Base-by-base conservation (phyloP, 2,888 invertebrate species). In the Andrena praecox region DNA sequence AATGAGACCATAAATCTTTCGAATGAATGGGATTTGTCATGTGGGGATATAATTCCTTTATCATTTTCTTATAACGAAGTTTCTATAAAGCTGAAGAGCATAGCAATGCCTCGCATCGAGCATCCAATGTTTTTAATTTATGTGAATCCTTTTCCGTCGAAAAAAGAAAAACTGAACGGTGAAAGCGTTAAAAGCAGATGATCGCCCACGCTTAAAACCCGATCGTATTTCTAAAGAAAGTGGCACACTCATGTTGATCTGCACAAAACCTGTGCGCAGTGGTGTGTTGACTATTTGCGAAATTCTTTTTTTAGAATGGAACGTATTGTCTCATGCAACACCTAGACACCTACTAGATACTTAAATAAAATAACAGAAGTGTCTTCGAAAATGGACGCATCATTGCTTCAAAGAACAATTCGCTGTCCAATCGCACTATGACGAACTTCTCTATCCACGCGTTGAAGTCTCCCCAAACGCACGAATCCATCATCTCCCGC, bases 381-480 rank as follows among this genome's bases (percentile, higher is more conserved):
- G 1, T 54, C 54, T 27, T 42, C 42, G 4, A 42, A n/a, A 54
- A 54, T 4, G 24, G 10, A 52, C 33, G 31, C 52, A 12, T 54
- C 31, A n/a, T 59, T 69, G 8, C 33, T 20, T 42, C 16, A 27
- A 16, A 27, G 8, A 10, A 59, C 3, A 42, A 42, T 20, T 35
- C 35, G 12, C 2, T 12, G 0, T 20, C 48, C 12, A 48, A 48
- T 27, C 10, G n/a, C 24, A 31, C 33, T 24, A 10, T 20, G 10
- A 24, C 1, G 63, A 77, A 27, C 63, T 50, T 31, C 54, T 35
- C 33, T 48, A 59, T 27, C 31, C 79, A 1, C 24, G 70, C 79
- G 16, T 80, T 54, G 10, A 67, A 62, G 31, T 71, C 79, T 78
- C 70, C 52, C 29, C 2, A 50, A 50, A 2, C 5, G 12, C 48